phyloP scores from a whole-genome alignment of 2,888 invertebrate genomes.

The Mesoligia furuncula region DNA sequence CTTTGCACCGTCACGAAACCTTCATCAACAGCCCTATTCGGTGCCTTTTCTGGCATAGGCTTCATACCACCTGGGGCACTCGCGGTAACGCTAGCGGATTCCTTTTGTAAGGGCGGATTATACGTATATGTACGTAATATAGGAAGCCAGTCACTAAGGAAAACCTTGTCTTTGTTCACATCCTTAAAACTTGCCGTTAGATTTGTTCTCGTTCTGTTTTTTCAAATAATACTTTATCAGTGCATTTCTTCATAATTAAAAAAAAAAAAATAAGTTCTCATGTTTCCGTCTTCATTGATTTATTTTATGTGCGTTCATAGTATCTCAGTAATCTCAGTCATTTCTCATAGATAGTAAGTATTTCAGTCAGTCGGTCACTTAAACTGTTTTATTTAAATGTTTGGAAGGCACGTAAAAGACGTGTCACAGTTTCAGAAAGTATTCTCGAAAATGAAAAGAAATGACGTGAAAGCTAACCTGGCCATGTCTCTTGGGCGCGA shows the following conservation, averaged over 20 bases:
- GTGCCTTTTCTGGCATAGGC: too few species aligned
- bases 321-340: too few species aligned
- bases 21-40: too few species aligned
- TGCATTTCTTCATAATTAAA: not conserved
- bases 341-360: not conserved
- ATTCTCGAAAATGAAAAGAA: slow-evolving; percentile 11
- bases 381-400: not conserved
- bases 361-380: not conserved
- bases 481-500: slow-evolving; percentile 38
- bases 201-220: not conserved
- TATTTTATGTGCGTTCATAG: not conserved
- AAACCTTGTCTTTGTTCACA: not conserved
- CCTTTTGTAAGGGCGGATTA: too few species aligned
- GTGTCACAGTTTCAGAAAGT: slow-evolving; percentile 14
- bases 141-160: not conserved
- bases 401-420: not conserved
- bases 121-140: too few species aligned
- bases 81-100: too few species aligned
- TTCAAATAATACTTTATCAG: not conserved
- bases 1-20: too few species aligned
- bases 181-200: not conserved
- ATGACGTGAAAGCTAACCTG: slow-evolving; percentile 32
- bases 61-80: too few species aligned
- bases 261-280: not conserved
- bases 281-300: not conserved